Conservation (phyloP, 2,797 vertebrate species). For the Myotis vivesi region DNA sequence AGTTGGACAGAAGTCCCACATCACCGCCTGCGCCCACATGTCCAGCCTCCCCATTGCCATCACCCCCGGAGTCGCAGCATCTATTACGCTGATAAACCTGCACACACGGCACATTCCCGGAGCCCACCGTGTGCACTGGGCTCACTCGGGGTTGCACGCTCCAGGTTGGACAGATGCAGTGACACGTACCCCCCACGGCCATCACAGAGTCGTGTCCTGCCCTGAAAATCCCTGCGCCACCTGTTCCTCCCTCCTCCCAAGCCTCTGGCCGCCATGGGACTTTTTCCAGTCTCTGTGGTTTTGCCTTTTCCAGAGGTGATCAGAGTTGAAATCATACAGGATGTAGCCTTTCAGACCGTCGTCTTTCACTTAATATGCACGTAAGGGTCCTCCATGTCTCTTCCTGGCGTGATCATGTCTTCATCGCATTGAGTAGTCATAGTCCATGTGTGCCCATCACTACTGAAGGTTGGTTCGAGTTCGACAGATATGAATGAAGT, state of each 20-base stretch:
- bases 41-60: neutral
- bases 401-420: neutral
- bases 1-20: neutral
- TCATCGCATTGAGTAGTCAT: neutral
- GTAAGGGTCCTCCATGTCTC: neutral
- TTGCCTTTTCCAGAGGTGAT: neutral
- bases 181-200: neutral
- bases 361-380: neutral
- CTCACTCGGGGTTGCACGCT: neutral
- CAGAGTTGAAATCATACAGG: neutral
- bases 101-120: neutral
- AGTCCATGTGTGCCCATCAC: neutral
- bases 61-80: neutral
- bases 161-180: neutral
- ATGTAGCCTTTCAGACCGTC: neutral
- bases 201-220: neutral
- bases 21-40: neutral
- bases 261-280: no score
- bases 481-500: fast-evolving
- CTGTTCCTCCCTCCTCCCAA: neutral
- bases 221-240: neutral
- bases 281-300: no score
- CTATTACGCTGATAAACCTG: neutral
- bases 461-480: neutral
- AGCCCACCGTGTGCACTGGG: neutral